phyloP scores from a whole-genome alignment of 2,797 vertebrate genomes.

The Bradypodion pumilum region DNA sequence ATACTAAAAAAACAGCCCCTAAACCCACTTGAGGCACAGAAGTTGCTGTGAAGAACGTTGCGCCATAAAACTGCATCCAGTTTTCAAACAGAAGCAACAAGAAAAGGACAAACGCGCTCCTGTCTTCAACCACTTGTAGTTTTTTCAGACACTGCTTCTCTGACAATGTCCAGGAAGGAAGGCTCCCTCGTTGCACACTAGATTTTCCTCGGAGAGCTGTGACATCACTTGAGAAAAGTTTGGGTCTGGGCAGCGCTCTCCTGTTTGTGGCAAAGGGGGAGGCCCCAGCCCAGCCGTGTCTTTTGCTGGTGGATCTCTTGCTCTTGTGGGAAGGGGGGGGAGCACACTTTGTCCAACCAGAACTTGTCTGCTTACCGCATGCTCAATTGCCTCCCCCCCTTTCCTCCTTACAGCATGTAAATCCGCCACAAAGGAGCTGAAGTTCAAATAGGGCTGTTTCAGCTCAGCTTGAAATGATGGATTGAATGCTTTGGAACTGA shows the following conservation, averaged over 20 bases:
- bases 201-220: constrained; percentile 66
- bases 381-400: constrained; percentile 34
- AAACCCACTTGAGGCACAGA: too few relatives aligned
- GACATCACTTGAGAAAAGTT: constrained; percentile 68
- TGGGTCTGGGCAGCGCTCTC: constrained; percentile 62
- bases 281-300: constrained; percentile 54
- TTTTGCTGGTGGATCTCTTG: constrained; percentile 66
- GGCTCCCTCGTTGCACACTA: constrained; percentile 40
- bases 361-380: constrained; percentile 50
- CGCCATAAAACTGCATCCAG: constrained; percentile 30
- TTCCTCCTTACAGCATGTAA: constrained; percentile 67
- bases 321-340: constrained; percentile 69
- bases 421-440: constrained; percentile 74
- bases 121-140: not conserved
- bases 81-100: not conserved
- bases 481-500: constrained; percentile 10
- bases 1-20: not conserved
- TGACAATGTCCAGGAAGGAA: constrained; percentile 50
- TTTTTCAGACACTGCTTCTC: not conserved
- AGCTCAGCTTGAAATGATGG: constrained; percentile 39
- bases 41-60: not conserved
- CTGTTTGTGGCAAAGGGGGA: constrained; percentile 70
- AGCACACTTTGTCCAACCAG: constrained; percentile 71
- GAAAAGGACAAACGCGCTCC: constrained; percentile 10
- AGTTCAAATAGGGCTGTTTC: constrained; percentile 75